Conservation (phyloP, 2,797 vertebrate genomes). For the Simalia tracyae region DNA sequence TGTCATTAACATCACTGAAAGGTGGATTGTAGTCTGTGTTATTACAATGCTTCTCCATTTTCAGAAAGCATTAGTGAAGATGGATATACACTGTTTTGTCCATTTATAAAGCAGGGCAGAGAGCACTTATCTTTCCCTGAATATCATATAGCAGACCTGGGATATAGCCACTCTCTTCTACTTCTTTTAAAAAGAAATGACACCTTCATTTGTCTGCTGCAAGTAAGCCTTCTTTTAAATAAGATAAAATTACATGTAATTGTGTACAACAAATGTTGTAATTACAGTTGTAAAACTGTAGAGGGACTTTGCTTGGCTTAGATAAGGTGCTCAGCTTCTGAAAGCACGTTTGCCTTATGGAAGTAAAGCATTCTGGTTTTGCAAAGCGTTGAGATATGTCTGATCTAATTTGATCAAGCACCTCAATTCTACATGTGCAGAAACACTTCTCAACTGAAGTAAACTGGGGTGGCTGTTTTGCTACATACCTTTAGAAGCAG, state of each 20-base stretch:
- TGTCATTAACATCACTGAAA: not conserved
- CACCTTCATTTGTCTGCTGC: constrained; percentile 2
- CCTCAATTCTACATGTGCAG: not conserved
- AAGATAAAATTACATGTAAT: not conserved
- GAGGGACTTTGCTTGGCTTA: not conserved
- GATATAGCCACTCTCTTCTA: constrained; percentile 30
- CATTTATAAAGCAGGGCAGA: constrained; percentile 32
- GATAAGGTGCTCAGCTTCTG: not conserved
- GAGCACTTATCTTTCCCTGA: constrained; percentile 13
- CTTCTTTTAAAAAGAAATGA: constrained; percentile 41
- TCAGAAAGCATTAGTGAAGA: constrained; percentile 25
- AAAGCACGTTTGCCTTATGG: not conserved
- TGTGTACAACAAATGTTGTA: not conserved
- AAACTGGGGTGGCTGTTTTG: no score
- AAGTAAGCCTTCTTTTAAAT: constrained; percentile 2
- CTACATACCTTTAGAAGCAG: no score
- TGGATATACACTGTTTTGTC: constrained; percentile 22
- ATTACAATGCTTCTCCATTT: constrained; percentile 31
- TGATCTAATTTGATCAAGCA: not conserved
- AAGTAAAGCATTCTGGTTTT: not conserved
- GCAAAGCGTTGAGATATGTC: not conserved
- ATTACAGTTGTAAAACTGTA: not conserved
- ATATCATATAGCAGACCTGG: constrained; percentile 51
- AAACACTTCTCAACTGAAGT: no score
- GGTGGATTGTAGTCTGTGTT: not conserved